Evolutionary conservation across 2,113 vertebrate genomes (phyloP).

Genomic region (Cephalopterus ornatus): DNA sequence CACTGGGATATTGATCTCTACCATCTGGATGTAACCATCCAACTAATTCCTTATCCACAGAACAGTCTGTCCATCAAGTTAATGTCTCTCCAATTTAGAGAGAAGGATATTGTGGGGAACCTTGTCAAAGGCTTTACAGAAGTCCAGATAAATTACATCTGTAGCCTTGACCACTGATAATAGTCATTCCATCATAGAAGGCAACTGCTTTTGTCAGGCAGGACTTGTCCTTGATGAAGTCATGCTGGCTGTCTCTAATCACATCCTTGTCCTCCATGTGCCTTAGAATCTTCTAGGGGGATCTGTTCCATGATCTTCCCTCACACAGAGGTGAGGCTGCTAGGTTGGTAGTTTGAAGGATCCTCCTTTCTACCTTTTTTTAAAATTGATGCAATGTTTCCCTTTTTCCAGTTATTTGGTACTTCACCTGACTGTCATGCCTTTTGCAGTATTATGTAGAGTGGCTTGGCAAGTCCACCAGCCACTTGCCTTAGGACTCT

Average conservation of each 20-base stretch:
- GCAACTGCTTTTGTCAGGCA: neutral
- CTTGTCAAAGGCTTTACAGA: neutral
- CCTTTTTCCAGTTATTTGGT: neutral
- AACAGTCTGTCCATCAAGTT: neutral
- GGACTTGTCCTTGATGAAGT: neutral
- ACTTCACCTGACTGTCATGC: neutral
- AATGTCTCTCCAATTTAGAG: neutral
- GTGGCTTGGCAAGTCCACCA: neutral
- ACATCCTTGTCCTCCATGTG: neutral
- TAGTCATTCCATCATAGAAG: neutral
- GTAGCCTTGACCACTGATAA: neutral
- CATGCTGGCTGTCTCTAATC: neutral
- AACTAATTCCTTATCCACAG: neutral
- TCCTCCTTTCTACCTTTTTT: neutral
- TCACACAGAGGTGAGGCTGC: neutral
- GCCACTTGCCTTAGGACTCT: neutral
- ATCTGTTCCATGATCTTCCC: neutral
- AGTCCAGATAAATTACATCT: neutral
- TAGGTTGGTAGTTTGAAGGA: neutral
- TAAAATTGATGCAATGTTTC: neutral
- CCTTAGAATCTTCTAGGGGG: neutral
- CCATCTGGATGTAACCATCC: neutral
- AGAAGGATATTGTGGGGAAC: neutral
- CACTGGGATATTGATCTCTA: neutral
- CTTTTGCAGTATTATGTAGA: neutral